A percentile compares a stretch with the other conserved stretches of the same genome.
phyloP scores from a whole-genome alignment of 2,888 invertebrate genomes.

The Melipona bicolor region DNA sequence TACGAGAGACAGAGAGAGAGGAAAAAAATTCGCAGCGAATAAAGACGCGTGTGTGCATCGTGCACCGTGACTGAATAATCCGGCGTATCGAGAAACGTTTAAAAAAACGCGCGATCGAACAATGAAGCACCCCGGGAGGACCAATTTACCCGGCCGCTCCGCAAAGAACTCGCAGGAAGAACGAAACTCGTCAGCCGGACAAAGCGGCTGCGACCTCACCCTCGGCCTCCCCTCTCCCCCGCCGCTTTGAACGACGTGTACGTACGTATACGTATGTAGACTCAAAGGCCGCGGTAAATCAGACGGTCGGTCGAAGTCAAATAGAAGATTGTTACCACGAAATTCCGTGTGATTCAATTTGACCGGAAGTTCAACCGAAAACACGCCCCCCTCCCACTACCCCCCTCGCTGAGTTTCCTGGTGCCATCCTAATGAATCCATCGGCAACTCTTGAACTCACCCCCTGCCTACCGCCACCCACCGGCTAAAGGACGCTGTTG shows the following conservation, averaged over 20 bases:
- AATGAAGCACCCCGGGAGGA: neutral
- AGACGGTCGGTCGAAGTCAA: slow-evolving; percentile 77
- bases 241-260: slow-evolving; percentile 18
- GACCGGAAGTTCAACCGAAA: slow-evolving; percentile 67
- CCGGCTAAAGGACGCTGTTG: too few species aligned
- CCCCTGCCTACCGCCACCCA: too few species aligned
- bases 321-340: slow-evolving; percentile 77
- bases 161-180: slow-evolving; percentile 23
- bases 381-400: slow-evolving; percentile 27
- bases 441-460: slow-evolving; percentile 54
- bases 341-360: slow-evolving; percentile 76
- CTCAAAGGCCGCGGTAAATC: slow-evolving; percentile 70
- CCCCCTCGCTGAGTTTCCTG: slow-evolving; percentile 2
- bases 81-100: neutral
- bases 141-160: slow-evolving; percentile 7
- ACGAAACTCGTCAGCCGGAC: slow-evolving; percentile 4
- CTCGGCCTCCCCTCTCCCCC: slow-evolving; percentile 2
- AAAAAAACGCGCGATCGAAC: neutral
- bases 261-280: slow-evolving; percentile 13
- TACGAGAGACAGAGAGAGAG: too few species aligned
- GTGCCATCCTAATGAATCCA: slow-evolving; percentile 67
- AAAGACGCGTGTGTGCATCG: neutral
- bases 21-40: neutral
- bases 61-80: neutral
- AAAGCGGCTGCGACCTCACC: neutral